phyloP scores from a whole-genome alignment of 2,888 invertebrate genomes.

The Thyatira batis region DNA sequence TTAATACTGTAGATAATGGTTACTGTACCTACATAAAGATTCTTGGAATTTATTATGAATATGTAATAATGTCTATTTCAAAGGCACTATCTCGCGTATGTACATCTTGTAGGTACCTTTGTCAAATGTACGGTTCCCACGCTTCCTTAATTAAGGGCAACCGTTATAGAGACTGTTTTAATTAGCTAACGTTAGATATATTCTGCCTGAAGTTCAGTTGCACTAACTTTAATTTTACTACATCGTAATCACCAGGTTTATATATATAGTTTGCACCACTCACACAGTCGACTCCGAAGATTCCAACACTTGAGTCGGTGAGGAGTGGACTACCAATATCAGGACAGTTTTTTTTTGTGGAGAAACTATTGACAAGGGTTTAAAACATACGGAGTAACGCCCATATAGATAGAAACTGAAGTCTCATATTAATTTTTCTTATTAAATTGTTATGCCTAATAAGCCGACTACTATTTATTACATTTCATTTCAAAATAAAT shows the following conservation, averaged over 20 bases:
- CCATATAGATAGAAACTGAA: too few species aligned
- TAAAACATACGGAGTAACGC: too few species aligned
- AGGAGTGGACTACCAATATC: too few species aligned
- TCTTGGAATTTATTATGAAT: background rate
- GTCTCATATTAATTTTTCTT: background rate
- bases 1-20: too few species aligned
- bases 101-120: background rate
- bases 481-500: constrained; percentile 21
- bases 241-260: background rate
- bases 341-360: too few species aligned
- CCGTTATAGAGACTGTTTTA: constrained; percentile 32
- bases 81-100: constrained; percentile 19
- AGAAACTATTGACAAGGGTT: too few species aligned
- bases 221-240: background rate
- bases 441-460: background rate
- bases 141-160: constrained; percentile 27
- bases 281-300: too few species aligned
- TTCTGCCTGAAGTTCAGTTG: background rate
- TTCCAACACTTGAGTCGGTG: too few species aligned
- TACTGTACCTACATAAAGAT: too few species aligned
- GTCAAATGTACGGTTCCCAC: constrained; percentile 6
- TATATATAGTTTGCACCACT: too few species aligned
- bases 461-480: constrained; percentile 6
- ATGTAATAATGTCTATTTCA: constrained; percentile 11
- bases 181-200: constrained; percentile 20